Conservation (phyloP, 2,888 invertebrate species). For the Oegoconia quadripuncta region DNA sequence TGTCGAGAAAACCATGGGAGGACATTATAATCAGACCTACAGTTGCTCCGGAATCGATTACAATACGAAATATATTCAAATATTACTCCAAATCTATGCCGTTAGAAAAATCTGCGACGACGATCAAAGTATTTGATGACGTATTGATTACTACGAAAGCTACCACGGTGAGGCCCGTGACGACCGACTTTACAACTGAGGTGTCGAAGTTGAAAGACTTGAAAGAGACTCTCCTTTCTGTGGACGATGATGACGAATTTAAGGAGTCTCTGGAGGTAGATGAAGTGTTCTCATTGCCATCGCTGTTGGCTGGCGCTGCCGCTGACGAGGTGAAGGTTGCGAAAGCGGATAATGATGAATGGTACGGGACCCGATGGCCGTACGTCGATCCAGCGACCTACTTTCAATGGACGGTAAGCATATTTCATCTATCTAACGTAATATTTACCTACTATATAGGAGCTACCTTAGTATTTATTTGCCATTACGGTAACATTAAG, state of each 20-base stretch:
- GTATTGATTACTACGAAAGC: constrained; percentile 59
- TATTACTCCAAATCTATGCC: constrained; percentile 50
- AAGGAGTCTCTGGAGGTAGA: constrained; percentile 69
- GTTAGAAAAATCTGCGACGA: constrained; percentile 46
- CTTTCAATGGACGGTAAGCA: constrained; percentile 83
- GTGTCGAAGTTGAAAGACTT: constrained; percentile 55
- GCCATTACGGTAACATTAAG: constrained; percentile 13
- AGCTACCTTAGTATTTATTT: not conserved
- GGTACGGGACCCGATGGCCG: constrained; percentile 82
- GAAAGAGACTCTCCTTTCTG: constrained; percentile 64
- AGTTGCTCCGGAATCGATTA: constrained; percentile 53
- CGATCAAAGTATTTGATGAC: constrained; percentile 53
- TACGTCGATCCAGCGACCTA: constrained; percentile 82
- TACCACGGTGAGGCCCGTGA: constrained; percentile 40
- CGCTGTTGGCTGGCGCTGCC: constrained; percentile 48
- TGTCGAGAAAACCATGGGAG: constrained; percentile 61
- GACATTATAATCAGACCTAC: constrained; percentile 63
- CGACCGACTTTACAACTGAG: constrained; percentile 45
- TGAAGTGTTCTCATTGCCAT: constrained; percentile 67
- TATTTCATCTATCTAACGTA: constrained; percentile 26
- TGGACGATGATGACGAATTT: constrained; percentile 69
- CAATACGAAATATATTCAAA: constrained; percentile 51
- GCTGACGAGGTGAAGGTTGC: constrained; percentile 67
- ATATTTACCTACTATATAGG: constrained; percentile 26
- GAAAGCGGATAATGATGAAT: constrained; percentile 65